These are phyloP conservation scores for Watersipora subatra DNA, from an alignment of 1,140 invertebrate genomes.

Conservation along the genomic window DNA sequence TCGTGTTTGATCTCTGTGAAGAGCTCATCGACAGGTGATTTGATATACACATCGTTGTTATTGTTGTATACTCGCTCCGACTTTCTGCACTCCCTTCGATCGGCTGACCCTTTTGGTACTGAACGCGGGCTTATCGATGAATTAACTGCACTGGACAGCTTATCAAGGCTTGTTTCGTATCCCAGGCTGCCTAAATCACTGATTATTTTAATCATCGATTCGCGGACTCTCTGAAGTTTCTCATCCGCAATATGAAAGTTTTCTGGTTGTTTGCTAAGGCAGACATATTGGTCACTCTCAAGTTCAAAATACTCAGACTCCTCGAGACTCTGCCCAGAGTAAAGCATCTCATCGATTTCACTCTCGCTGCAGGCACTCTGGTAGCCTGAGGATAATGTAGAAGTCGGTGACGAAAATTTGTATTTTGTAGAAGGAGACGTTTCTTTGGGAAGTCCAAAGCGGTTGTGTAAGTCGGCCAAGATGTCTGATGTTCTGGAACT, in stretches of 20 bases:
- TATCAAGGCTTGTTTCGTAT: background rate
- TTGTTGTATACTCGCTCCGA: too few relatives aligned
- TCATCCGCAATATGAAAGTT: background rate
- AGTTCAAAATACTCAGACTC: background rate
- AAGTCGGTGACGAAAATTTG: background rate
- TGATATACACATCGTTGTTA: background rate
- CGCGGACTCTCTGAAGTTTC: background rate
- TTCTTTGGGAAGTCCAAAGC: too few relatives aligned
- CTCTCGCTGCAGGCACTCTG: background rate
- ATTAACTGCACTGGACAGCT: background rate
- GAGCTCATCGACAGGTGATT: background rate
- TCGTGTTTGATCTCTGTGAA: background rate
- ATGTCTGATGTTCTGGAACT: too few relatives aligned
- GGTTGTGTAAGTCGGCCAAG: too few relatives aligned
- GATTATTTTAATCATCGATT: background rate
- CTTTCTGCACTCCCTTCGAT: background rate
- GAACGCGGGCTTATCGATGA: background rate
- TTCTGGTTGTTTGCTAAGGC: background rate
- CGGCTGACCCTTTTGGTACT: background rate
- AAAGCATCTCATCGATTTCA: background rate
- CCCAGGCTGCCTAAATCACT: background rate
- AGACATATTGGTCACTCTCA: background rate
- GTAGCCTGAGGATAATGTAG: background rate
- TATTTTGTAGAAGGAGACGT: background rate
- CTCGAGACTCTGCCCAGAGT: background rate